A percentile compares a stretch with the other conserved stretches of the same genome.
Conservation (phyloP, 2,797 vertebrate species). For the Lutjanus argentimaculatus region DNA sequence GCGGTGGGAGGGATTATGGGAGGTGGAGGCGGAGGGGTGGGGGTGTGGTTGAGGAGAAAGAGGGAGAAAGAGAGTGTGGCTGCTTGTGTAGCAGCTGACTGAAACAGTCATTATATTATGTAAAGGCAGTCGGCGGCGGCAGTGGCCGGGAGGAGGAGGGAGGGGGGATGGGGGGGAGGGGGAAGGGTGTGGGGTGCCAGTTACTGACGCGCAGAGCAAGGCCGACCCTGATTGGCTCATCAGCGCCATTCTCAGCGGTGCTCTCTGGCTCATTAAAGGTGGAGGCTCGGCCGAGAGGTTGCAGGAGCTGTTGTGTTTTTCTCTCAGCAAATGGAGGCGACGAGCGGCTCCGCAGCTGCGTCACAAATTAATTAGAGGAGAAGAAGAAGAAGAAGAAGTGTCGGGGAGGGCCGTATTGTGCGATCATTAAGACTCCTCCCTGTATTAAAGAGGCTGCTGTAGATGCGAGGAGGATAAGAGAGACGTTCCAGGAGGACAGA, state of each 20-base stretch:
- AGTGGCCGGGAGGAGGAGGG: constrained; percentile 17
- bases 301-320: constrained; percentile 59
- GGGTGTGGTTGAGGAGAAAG: constrained; percentile 53
- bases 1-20: constrained; percentile 51
- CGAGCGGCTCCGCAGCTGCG: constrained; percentile 49
- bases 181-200: constrained; percentile 51
- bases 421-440: constrained; percentile 53
- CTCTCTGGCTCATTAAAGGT: constrained; percentile 74
- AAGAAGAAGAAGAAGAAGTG: constrained; percentile 40
- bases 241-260: constrained; percentile 70
- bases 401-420: constrained; percentile 37
- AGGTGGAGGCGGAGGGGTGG: constrained; percentile 21
- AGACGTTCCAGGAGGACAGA: constrained; percentile 40
- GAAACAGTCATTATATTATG: constrained; percentile 87
- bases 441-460: constrained; percentile 52
- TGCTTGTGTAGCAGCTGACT: constrained; percentile 84
- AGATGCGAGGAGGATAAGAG: constrained; percentile 64
- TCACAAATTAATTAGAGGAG: constrained; percentile 73
- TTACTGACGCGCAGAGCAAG: constrained; percentile 68
- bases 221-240: constrained; percentile 75
- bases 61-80: constrained; percentile 72
- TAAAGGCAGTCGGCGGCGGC: constrained; percentile 75
- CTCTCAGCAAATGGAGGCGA: constrained; percentile 72
- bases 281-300: constrained; percentile 73
- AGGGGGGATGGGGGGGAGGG: constrained; percentile 36